Evolutionary conservation across 2,113 vertebrate species (phyloP), one percentile per base, ranked within the genome.

Genomic region (Equus quagga): DNA sequence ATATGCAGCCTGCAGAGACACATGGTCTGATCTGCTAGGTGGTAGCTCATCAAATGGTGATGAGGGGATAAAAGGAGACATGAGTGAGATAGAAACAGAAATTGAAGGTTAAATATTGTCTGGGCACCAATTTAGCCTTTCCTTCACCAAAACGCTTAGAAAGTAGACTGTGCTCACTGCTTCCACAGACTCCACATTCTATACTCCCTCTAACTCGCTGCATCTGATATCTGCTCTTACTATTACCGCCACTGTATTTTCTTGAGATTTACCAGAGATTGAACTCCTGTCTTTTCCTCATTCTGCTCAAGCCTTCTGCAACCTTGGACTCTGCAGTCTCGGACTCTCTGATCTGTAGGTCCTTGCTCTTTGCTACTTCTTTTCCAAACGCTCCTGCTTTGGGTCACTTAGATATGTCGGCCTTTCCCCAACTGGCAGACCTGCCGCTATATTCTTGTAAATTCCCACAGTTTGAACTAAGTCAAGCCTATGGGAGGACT

Each of bases 111-210:
- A 96, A 92, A 64, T 54, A 91, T 8, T 56, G 72, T 76, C 81
- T 91, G 86, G 72, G 64, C 36, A 88, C 72, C 75, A 75, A 8
- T 67, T n/a, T 96, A 83, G 91, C 23, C 64, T 81, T 94, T 92
- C 44, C 33, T 86, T 95, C 44, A 86, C 12, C 28, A 73, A 88
- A 91, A 87, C 12, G 76, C n/a, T n/a, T 72, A 84, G 56, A 69
- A 75, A 17, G 26, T 6, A 95, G 75, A 28, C 44, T 79, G 44
- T 41, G 36, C 33, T 81, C 26, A 62, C 11, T 14, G 21, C 19
- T 26, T 65, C 33, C 54, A n/a, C 5, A n/a, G 21, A 31, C 41
- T 85, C 54, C 12, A 5, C 2, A 2, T 24, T 49, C 17, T 33
- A 18, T 2, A 56, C 36, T 14, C 28, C 31, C n/a, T 51, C 44